Evolutionary conservation across 2,888 invertebrate species (phyloP).

Genomic region (Desoria tigrina): DNA sequence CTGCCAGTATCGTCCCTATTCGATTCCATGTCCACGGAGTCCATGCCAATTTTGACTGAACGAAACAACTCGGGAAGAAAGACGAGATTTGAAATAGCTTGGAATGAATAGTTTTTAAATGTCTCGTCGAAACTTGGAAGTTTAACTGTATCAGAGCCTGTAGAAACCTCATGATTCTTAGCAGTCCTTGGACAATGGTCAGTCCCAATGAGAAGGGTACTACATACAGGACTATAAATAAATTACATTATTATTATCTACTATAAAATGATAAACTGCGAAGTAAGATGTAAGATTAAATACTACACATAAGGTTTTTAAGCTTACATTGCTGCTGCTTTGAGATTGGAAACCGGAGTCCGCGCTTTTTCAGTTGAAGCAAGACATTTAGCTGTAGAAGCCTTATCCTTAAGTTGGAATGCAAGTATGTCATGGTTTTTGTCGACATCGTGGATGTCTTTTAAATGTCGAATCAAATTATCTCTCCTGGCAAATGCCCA

Average conservation of each 20-base stretch:
- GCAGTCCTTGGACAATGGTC: neutral
- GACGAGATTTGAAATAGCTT: too few species aligned
- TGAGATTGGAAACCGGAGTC: constrained; percentile 46
- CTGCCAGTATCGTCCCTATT: too few species aligned
- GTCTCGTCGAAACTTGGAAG: too few species aligned
- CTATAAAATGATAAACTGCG: neutral
- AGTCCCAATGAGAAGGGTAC: constrained; percentile 1
- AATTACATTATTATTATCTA: neutral
- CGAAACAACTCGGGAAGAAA: too few species aligned
- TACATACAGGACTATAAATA: constrained; percentile 1
- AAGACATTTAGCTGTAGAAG: constrained; percentile 50
- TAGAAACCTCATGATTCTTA: neutral
- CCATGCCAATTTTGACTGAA: too few species aligned
- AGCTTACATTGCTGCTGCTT: constrained; percentile 43
- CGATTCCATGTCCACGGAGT: too few species aligned
- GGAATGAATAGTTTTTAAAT: too few species aligned
- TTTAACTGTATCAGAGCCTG: too few species aligned
- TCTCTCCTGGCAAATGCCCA: constrained; percentile 74
- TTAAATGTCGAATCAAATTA: constrained; percentile 62
- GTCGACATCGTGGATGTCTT: constrained; percentile 53
- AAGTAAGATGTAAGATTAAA: neutral
- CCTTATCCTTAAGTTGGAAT: constrained; percentile 51
- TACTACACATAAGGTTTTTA: neutral
- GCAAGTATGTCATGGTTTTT: constrained; percentile 52
- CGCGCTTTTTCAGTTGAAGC: neutral